A percentile compares a stretch with the other conserved stretches of the same genome.
These are phyloP conservation scores for Phalangium opilio DNA, from an alignment of 2,888 invertebrate species.

Conservation along the genomic window DNA sequence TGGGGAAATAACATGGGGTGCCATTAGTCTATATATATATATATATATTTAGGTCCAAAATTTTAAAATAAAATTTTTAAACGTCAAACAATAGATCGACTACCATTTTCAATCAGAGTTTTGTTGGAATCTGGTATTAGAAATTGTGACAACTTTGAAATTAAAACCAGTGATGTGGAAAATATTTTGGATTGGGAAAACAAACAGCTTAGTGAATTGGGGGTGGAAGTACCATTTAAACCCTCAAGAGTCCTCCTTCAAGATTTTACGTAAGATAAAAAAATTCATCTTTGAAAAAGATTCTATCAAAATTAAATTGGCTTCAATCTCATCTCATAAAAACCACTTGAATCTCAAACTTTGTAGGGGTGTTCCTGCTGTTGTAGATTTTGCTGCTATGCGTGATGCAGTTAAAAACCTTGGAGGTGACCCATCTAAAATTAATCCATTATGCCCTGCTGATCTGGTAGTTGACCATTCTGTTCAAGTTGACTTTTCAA, in stretches of 20 bases:
- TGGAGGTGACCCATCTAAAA: constrained; percentile 75
- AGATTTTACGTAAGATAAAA: constrained; percentile 32
- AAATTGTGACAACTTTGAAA: constrained; percentile 91
- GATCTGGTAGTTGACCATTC: constrained; percentile 98
- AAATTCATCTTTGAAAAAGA: background rate
- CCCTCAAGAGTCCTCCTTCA: constrained; percentile 91
- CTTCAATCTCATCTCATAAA: constrained; percentile 27
- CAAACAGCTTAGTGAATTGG: constrained; percentile 45
- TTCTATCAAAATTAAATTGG: background rate
- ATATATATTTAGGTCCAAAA: too few relatives aligned
- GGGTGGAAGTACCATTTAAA: constrained; percentile 86
- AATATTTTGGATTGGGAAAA: constrained; percentile 76
- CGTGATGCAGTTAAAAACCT: constrained; percentile 76
- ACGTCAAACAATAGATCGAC: constrained; percentile 26
- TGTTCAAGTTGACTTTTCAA: constrained; percentile 84
- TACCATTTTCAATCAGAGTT: constrained; percentile 84
- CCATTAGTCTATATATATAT: too few relatives aligned
- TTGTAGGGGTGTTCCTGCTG: constrained; percentile 85
- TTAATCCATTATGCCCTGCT: constrained; percentile 93
- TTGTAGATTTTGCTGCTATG: constrained; percentile 98
- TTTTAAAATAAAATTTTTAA: too few relatives aligned
- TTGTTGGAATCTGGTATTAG: constrained; percentile 87
- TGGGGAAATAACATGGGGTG: too few relatives aligned
- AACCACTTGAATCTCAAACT: constrained; percentile 51
- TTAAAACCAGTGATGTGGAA: constrained; percentile 65